Conservation (phyloP, 2,888 invertebrate genomes). For the Matsumyia berberina region DNA sequence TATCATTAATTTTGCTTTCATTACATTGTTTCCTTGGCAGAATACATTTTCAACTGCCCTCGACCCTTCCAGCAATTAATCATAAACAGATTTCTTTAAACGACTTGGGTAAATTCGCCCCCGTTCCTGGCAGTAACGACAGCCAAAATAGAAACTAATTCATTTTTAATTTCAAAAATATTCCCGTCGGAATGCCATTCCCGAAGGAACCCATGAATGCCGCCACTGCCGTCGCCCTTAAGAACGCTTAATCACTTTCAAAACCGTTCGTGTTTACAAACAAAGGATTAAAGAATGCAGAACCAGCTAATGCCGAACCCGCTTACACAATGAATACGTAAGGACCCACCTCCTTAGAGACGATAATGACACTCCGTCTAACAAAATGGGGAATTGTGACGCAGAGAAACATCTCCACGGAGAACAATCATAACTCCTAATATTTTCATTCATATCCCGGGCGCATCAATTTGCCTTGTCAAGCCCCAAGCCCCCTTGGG, state of each 20-base stretch:
- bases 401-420: slow-evolving; percentile 37
- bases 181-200: slow-evolving; percentile 29
- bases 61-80: slow-evolving; percentile 48
- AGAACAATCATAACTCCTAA: slow-evolving; percentile 67
- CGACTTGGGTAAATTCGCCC: slow-evolving; percentile 25
- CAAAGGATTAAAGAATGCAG: slow-evolving; percentile 26
- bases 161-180: slow-evolving; percentile 63
- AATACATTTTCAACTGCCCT: slow-evolving; percentile 26
- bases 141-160: slow-evolving; percentile 46
- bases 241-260: slow-evolving; percentile 64
- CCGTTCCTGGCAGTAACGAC: slow-evolving; percentile 7
- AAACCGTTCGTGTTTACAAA: slow-evolving; percentile 37
- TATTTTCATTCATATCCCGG: slow-evolving; percentile 53
- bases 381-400: slow-evolving; percentile 29
- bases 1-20: slow-evolving; percentile 41
- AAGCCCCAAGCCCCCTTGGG: slow-evolving; percentile 7
- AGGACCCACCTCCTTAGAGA: slow-evolving; percentile 42
- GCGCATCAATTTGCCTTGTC: slow-evolving; percentile 48
- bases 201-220: slow-evolving; percentile 1
- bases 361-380: slow-evolving; percentile 48
- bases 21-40: slow-evolving; percentile 35
- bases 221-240: background rate
- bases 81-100: slow-evolving; percentile 54
- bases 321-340: slow-evolving; percentile 18
- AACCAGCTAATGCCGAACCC: slow-evolving; percentile 40